phyloP scores from a whole-genome alignment of 2,888 invertebrate genomes.

The Polyommatus icarus region DNA sequence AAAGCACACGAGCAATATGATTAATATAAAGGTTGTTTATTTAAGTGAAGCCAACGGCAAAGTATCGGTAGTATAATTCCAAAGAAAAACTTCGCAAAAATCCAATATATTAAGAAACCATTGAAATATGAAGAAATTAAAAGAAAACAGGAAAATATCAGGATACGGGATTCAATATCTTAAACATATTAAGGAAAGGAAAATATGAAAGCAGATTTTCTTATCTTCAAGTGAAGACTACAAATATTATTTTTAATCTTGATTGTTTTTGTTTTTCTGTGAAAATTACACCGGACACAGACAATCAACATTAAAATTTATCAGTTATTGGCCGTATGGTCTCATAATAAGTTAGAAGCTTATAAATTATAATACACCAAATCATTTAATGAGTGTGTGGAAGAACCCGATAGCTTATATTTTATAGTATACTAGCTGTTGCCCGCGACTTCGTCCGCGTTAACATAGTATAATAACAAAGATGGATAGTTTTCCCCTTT shows the following conservation, averaged over 20 bases:
- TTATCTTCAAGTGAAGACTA: not conserved
- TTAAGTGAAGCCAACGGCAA: not conserved
- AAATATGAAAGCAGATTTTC: not conserved
- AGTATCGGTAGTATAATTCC: not conserved
- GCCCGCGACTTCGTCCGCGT: too few species aligned
- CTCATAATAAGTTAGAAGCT: too few species aligned
- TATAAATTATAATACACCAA: too few species aligned
- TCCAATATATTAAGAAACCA: not conserved
- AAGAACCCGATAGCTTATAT: too few species aligned
- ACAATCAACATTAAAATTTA: too few species aligned
- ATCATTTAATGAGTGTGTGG: too few species aligned
- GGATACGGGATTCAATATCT: not conserved
- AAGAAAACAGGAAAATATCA: constrained; percentile 2
- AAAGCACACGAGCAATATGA: not conserved
- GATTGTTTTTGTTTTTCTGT: too few species aligned
- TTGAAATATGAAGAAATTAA: not conserved
- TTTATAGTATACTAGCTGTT: too few species aligned
- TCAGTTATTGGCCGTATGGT: too few species aligned
- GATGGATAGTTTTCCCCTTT: too few species aligned
- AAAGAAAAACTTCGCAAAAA: constrained; percentile 3
- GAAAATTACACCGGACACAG: too few species aligned
- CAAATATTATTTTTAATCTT: not conserved
- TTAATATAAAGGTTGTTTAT: not conserved
- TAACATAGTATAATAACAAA: too few species aligned
- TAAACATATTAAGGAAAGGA: not conserved